Percentiles rank a stretch among this genome's conserved stretches.
Evolutionary conservation across 2,797 vertebrate species (phyloP).

Genomic region (Phaenicophaeus curvirostris): DNA sequence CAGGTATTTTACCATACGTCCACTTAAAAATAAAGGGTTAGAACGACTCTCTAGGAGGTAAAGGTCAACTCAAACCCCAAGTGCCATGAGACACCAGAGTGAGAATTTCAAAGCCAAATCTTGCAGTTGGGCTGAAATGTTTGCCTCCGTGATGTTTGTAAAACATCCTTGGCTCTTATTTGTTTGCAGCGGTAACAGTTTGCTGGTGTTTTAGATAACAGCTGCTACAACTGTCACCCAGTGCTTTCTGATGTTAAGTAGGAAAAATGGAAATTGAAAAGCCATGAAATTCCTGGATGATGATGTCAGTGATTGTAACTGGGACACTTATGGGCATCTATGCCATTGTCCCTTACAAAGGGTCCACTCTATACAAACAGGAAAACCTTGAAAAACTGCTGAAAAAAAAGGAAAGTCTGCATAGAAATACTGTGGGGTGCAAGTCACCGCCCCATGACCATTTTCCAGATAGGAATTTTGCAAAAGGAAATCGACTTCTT

Average conservation of each 20-base stretch:
- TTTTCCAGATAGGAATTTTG: background rate
- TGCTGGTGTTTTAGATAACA: background rate
- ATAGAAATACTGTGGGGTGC: background rate
- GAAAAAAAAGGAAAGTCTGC: background rate
- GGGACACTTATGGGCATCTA: rapidly evolving
- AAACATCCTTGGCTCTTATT: background rate
- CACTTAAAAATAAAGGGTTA: background rate
- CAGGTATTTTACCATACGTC: background rate
- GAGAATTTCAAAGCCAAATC: background rate
- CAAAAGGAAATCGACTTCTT: background rate
- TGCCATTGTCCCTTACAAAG: background rate
- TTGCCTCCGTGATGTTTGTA: background rate
- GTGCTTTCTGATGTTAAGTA: background rate
- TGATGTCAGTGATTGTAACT: background rate
- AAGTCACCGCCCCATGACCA: background rate
- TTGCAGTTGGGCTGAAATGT: background rate
- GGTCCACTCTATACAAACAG: background rate
- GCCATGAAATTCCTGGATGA: background rate
- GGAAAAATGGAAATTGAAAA: background rate
- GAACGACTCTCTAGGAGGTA: background rate
- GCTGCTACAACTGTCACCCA: background rate
- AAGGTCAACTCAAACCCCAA: background rate
- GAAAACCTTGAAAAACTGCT: background rate
- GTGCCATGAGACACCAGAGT: rapidly evolving
- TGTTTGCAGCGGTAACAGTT: background rate